Conservation (phyloP, 2,888 invertebrate genomes). For the Plebejus argus region DNA sequence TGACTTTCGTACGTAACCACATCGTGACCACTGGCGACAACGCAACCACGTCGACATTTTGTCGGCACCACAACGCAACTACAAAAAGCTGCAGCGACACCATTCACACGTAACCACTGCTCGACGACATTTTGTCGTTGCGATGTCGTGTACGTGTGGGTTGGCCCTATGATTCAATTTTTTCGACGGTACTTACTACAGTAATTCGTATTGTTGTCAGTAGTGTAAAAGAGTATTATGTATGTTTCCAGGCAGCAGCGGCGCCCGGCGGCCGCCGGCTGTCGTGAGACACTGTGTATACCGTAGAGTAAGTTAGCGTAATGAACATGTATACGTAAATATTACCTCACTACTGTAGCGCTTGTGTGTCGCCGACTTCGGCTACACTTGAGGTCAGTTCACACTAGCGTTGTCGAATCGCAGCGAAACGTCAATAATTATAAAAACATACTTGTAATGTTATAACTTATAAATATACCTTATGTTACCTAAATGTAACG, state of each 20-base stretch:
- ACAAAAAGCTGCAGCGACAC: too few relatives aligned
- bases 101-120: too few relatives aligned
- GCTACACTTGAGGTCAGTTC: not conserved
- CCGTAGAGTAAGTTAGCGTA: slow-evolving; percentile 58
- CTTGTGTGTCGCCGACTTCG: slow-evolving; percentile 30
- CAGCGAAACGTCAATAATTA: not conserved
- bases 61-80: too few relatives aligned
- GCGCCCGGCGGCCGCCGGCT: slow-evolving; percentile 33
- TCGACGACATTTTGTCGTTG: too few relatives aligned
- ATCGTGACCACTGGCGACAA: too few relatives aligned
- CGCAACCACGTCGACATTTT: too few relatives aligned
- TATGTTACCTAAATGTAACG: too few relatives aligned
- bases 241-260: slow-evolving; percentile 21
- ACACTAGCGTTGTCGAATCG: not conserved
- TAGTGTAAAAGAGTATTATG: not conserved
- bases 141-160: too few relatives aligned
- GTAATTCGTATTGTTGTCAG: not conserved
- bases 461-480: too few relatives aligned
- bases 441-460: not conserved
- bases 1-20: too few relatives aligned
- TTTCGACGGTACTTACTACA: too few relatives aligned
- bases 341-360: slow-evolving; percentile 77
- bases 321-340: slow-evolving; percentile 83
- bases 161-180: too few relatives aligned
- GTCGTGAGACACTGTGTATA: slow-evolving; percentile 59